Conservation (phyloP, 2,113 vertebrate species). For the Otis tarda region DNA sequence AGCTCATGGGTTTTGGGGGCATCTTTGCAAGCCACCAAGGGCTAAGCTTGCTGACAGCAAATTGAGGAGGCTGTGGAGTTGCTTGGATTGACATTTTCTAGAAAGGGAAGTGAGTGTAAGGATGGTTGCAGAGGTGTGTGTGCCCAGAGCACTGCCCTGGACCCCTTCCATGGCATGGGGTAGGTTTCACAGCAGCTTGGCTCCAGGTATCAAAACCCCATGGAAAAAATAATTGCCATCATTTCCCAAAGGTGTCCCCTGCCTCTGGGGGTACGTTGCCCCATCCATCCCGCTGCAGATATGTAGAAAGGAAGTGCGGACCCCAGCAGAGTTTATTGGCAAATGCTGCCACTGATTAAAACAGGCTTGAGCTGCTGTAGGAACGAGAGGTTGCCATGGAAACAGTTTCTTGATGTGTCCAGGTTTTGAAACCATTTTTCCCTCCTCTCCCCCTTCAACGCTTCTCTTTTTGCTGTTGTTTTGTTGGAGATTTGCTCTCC, state of each 20-base stretch:
- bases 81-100: neutral
- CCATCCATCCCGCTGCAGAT: neutral
- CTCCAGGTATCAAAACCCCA: neutral
- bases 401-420: constrained; percentile 77
- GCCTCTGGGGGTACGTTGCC: neutral
- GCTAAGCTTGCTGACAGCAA: neutral
- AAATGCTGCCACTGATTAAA: constrained; percentile 65
- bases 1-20: neutral
- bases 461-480: constrained; percentile 14
- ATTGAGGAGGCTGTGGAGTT: neutral
- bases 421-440: constrained; percentile 70
- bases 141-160: too few relatives aligned
- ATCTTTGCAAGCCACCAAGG: neutral
- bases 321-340: constrained; percentile 34
- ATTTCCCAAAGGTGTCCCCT: neutral
- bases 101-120: fast-evolving
- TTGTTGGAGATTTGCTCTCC: neutral
- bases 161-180: fast-evolving
- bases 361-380: constrained; percentile 69
- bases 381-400: constrained; percentile 72
- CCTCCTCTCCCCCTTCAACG: neutral
- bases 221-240: neutral
- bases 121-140: fast-evolving
- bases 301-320: neutral
- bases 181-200: neutral